Evolutionary conservation across 2,113 vertebrate species (phyloP).

Genomic region (Fregetta grallaria): DNA sequence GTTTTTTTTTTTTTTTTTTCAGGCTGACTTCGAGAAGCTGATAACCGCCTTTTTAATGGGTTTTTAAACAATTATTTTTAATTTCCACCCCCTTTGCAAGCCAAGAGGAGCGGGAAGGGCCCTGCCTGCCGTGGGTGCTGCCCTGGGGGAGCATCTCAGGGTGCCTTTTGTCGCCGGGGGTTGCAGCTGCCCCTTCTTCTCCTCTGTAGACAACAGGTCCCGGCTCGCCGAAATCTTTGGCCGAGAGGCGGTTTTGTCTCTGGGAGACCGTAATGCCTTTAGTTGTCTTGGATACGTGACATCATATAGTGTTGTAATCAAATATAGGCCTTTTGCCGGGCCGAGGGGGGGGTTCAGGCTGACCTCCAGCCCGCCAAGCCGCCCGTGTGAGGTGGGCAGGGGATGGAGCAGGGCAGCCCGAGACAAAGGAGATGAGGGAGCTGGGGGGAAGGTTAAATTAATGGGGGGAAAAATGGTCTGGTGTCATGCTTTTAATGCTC

Average conservation of each 20-base stretch:
- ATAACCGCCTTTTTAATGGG: background rate
- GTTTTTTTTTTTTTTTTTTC: background rate
- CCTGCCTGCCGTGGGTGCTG: background rate
- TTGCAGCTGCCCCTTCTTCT: constrained; percentile 66
- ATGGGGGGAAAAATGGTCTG: background rate
- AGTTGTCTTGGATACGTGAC: constrained; percentile 83
- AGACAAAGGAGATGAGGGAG: constrained; percentile 2
- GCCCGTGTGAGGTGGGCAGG: background rate
- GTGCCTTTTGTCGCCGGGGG: background rate
- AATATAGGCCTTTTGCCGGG: constrained; percentile 67
- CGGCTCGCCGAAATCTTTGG: constrained; percentile 60
- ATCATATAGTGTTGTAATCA: constrained; percentile 77
- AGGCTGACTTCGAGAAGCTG: background rate
- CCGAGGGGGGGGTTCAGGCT: constrained; percentile 67
- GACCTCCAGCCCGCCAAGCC: constrained; percentile 24
- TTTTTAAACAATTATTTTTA: background rate
- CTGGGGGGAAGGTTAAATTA: background rate
- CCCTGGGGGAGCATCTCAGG: background rate
- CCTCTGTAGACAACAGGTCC: constrained; percentile 32
- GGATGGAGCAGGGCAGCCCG: background rate
- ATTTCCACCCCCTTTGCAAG: background rate
- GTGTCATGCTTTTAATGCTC: background rate
- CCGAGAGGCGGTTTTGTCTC: constrained; percentile 72
- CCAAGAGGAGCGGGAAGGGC: background rate
- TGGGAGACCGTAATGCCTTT: constrained; percentile 73